Percentiles rank a stretch among this genome's conserved stretches.
These are phyloP conservation scores for Clarias magur DNA, from an alignment of 2,113 vertebrate genomes.

Conservation along the genomic window DNA sequence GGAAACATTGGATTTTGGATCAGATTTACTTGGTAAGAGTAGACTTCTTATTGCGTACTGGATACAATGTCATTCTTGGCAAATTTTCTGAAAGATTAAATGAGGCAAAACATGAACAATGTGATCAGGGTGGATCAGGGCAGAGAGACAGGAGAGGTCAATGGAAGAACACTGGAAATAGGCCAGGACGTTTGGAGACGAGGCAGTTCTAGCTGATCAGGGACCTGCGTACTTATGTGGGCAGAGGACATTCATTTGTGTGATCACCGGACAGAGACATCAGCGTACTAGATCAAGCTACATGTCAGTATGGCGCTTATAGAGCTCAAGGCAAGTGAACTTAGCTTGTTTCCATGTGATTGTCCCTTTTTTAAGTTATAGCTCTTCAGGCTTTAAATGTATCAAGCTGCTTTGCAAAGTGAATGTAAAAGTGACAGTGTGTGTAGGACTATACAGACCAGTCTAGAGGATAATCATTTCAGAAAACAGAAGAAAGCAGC, in stretches of 20 bases:
- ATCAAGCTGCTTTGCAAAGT: constrained; percentile 30
- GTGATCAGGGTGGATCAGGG: neutral
- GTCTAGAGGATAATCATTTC: constrained; percentile 37
- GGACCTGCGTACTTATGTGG: neutral
- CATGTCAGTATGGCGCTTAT: neutral
- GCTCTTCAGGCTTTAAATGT: neutral
- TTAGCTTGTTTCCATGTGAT: neutral
- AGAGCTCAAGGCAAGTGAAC: neutral
- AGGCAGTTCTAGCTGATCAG: neutral
- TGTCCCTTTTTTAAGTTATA: neutral
- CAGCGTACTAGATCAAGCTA: neutral
- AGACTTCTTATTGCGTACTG: neutral
- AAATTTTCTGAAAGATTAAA: neutral
- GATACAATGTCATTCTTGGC: neutral
- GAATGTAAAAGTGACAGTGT: constrained; percentile 18
- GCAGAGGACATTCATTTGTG: neutral
- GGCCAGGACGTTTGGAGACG: neutral
- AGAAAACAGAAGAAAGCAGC: constrained; percentile 22
- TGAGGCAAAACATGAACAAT: neutral
- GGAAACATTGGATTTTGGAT: neutral
- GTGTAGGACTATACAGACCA: constrained; percentile 36
- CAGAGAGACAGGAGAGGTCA: neutral
- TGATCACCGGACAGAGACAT: neutral
- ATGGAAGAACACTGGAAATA: neutral
- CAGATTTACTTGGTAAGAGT: neutral